Base-by-base conservation (phyloP, 2,888 invertebrate species). In the Rhimphoctona megacephalus region DNA sequence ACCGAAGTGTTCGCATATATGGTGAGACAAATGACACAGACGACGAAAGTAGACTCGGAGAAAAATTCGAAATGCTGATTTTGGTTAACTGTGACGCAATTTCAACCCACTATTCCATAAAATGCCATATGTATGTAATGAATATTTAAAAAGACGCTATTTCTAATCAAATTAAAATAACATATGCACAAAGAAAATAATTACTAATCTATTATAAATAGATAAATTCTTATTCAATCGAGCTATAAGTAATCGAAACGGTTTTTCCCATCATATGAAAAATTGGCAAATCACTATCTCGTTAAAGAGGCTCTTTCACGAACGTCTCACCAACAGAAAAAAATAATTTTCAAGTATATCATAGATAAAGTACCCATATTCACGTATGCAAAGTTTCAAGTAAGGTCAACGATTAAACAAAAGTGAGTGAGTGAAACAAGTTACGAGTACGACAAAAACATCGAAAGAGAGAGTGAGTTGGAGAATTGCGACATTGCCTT, bases 1-100 rank as follows among this genome's bases (percentile, higher is more conserved):
- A 22, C 61, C 49, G 72, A 61, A 69, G 64, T 39, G 39, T 64
- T 72, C 76, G 39, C 64, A 19, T 36, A 19, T 25, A 72, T 64
- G 57, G 33, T 64, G n/a, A 43, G 9, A 64, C 72, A 70, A 36
- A 67, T 52, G 52, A 19, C 14, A 36, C 33, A 36, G 4, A 49
- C 49, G 33, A 46, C 49, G 11, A 39, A 22, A 74, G 52, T 14
- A 36, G 54, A 14, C 22, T n/a, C 22, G 17, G 46, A 14, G 25
- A 49, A 39, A 22, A 49, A 22, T 22, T 54, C 36, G 6, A 25
- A 49, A 61, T 72, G 14, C 46, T 54, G 1, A 33, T 43, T 17
- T 46, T 69, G 49, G n/a, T 33, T 17, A 43, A 36, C 30, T 22
- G 33, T 30, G n/a, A 22, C 22, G 22, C 33, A 43, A 36, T 36